Percentiles rank a stretch among this genome's conserved stretches.
Evolutionary conservation across 2,797 vertebrate species (phyloP).

Genomic region (Brotogeris chrysoptera): DNA sequence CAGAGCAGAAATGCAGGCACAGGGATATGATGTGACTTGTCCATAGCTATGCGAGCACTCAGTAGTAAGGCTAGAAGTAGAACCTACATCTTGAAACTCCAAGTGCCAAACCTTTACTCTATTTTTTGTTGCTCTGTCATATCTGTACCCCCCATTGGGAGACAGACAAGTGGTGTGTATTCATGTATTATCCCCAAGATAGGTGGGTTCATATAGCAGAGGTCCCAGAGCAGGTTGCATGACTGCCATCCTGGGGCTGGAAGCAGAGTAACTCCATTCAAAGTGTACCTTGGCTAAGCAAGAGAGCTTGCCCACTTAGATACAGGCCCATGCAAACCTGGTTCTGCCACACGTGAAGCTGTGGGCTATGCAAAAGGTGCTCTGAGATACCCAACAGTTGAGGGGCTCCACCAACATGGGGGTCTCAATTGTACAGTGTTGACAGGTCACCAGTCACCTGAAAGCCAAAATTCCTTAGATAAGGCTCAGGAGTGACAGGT

Average conservation of each 20-base stretch:
- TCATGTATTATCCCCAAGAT: background rate
- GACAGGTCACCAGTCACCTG: background rate
- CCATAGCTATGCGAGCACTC: background rate
- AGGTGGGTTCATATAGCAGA: background rate
- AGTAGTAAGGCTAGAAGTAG: background rate
- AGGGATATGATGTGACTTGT: background rate
- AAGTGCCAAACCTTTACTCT: background rate
- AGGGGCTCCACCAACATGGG: fast-evolving
- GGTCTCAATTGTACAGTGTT: background rate
- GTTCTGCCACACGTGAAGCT: background rate
- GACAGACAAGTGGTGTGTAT: background rate
- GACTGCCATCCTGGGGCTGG: background rate
- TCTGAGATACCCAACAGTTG: fast-evolving
- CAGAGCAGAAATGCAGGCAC: background rate
- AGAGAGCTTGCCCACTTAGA: background rate
- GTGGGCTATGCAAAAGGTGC: background rate
- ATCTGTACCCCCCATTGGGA: background rate
- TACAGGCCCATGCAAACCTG: background rate
- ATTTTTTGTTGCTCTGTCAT: background rate
- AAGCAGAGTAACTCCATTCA: background rate
- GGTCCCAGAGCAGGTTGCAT: background rate
- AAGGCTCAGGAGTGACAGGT: background rate
- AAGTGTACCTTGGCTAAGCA: background rate
- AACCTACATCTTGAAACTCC: background rate
- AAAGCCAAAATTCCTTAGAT: background rate